Evolutionary conservation across 2,888 invertebrate genomes (phyloP), one percentile per base, ranked within the genome.

Genomic region (Terebella lapidaria): DNA sequence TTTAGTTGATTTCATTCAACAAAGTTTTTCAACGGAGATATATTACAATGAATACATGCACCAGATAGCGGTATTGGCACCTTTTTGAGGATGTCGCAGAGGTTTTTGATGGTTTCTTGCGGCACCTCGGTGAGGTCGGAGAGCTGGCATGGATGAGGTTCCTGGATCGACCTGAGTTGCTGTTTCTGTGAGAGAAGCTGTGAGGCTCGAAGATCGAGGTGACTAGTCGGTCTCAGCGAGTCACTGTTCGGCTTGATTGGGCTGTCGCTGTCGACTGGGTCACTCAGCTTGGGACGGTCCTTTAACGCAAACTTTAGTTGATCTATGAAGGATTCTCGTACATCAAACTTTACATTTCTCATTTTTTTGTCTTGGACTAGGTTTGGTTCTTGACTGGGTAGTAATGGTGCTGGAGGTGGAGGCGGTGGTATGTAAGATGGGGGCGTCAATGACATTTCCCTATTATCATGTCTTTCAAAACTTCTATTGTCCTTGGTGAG

Each of bases 51-150:
- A n/a, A n/a, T n/a, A n/a, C n/a, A n/a, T n/a, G n/a, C n/a, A n/a
- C n/a, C n/a, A n/a, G n/a, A n/a, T n/a, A n/a, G n/a, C n/a, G n/a
- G n/a, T n/a, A n/a, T n/a, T n/a, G n/a, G 30, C 60, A 75, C 76
- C 73, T 71, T 71, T 62, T 68, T 73, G 25, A 76, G 68, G 29
- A 75, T 71, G 30, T 71, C 73, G 24, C 73, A 73, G 22, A 76
- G 70, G 24, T 72, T 70, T 1, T 63, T 63, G 3, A 72, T 63
- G 15, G 68, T 63, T 45, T 69, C 68, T 52, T 66, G 60, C 30
- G 69, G 67, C 5, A 70, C 67, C 24, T 63, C 52, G 28, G 65
- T 67, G 3, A 72, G 64, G 30, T 72, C 69, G 51, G 63, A 59
- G 35, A 72, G 65, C 59, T 74, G 72, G 47, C 67, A 65, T 0